Conservation (phyloP, 2,797 vertebrate species). For the Helarctos malayanus region DNA sequence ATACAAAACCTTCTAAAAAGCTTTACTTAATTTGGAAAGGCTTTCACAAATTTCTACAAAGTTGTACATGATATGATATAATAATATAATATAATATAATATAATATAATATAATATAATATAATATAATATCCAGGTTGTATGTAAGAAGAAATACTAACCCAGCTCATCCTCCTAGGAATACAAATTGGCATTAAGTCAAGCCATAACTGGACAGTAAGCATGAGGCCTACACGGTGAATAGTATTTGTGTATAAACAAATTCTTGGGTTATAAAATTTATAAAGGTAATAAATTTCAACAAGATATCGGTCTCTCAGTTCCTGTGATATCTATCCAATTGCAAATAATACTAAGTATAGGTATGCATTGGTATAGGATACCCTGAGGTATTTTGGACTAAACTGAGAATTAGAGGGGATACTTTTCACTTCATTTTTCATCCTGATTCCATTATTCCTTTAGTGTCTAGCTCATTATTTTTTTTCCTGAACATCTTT, state of each 20-base stretch:
- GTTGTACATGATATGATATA: background rate
- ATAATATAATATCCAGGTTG: background rate
- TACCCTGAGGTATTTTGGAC: background rate
- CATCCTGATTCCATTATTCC: background rate
- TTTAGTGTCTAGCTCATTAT: background rate
- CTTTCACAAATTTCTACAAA: background rate
- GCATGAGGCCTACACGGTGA: background rate
- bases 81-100: background rate
- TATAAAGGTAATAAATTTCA: background rate
- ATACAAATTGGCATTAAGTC: background rate
- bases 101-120: background rate
- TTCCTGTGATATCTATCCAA: background rate
- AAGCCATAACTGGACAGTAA: background rate
- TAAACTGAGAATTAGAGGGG: background rate
- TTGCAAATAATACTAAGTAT: background rate
- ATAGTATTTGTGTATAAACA: background rate
- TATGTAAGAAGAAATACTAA: background rate
- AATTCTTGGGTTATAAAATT: background rate
- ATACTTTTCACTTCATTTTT: constrained; percentile 18
- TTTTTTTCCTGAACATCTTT: background rate
- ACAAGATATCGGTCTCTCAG: background rate
- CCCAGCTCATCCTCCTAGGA: background rate
- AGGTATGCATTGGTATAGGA: background rate
- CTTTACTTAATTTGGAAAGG: background rate
- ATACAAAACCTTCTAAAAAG: background rate